phyloP scores from a whole-genome alignment of 1,140 invertebrate species.

The Diachasmimorpha longicaudata region DNA sequence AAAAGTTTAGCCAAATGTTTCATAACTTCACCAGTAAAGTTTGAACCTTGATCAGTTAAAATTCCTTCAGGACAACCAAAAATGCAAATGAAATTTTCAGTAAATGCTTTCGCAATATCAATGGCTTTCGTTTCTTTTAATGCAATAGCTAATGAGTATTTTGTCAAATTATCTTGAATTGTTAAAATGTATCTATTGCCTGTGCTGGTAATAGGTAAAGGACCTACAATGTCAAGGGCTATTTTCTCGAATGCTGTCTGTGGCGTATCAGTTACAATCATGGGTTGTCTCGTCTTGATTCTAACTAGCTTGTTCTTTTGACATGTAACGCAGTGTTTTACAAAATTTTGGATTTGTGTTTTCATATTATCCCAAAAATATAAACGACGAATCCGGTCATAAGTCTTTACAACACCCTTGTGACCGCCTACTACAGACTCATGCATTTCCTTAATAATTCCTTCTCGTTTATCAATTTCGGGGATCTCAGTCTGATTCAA shows the following conservation, averaged over 20 bases:
- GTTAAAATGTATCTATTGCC: too few species aligned
- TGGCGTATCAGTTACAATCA: not conserved
- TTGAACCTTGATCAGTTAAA: conserved; percentile 33
- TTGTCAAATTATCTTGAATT: too few species aligned
- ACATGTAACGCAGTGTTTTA: not conserved
- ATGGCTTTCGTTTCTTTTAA: not conserved
- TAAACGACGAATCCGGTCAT: too few species aligned
- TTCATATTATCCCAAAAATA: not conserved
- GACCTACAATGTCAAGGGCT: too few species aligned
- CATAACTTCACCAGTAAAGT: conserved; percentile 36
- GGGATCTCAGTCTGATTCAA: too few species aligned
- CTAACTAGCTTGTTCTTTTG: not conserved
- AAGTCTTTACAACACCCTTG: too few species aligned
- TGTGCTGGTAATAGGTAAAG: too few species aligned
- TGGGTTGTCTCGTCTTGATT: not conserved
- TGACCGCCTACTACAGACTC: too few species aligned
- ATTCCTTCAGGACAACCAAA: not conserved
- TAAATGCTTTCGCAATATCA: not conserved
- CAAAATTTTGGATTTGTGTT: not conserved
- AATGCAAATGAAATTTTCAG: not conserved
- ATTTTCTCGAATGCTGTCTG: not conserved
- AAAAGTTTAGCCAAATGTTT: too few species aligned
- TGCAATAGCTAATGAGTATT: too few species aligned
- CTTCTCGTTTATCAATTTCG: too few species aligned
- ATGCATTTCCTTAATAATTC: too few species aligned